phyloP scores from a whole-genome alignment of 2,888 invertebrate species.

The Calameuta filiformis region DNA sequence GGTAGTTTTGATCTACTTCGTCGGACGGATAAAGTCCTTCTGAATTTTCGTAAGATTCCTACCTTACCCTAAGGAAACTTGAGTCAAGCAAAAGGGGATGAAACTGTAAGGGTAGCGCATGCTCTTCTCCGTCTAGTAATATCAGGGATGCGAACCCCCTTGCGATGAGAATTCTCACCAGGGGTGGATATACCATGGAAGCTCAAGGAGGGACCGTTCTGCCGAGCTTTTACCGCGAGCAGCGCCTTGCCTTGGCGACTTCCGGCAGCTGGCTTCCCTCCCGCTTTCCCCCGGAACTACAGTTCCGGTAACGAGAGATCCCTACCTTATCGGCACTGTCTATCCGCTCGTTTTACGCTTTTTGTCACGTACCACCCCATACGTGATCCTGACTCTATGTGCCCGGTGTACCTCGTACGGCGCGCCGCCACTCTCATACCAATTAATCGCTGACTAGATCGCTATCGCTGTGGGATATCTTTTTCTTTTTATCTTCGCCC shows the following conservation, averaged over 20 bases:
- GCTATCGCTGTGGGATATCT: slow-evolving; percentile 52
- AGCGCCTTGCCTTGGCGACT: slow-evolving; percentile 56
- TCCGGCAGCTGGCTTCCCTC: slow-evolving; percentile 55
- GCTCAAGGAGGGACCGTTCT: slow-evolving; percentile 32
- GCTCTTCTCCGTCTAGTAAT: background rate
- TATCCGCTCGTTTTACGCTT: slow-evolving; percentile 47
- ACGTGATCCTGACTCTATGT: slow-evolving; percentile 36
- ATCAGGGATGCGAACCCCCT: slow-evolving; percentile 12
- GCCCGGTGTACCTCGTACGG: slow-evolving; percentile 31
- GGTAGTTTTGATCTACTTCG: background rate
- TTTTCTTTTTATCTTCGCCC: slow-evolving; percentile 19
- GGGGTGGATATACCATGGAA: slow-evolving; percentile 16
- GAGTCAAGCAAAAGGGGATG: background rate
- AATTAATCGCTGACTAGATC: slow-evolving; percentile 61
- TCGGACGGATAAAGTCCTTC: background rate
- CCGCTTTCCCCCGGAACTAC: slow-evolving; percentile 48
- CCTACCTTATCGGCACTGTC: slow-evolving; percentile 57
- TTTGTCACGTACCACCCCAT: slow-evolving; percentile 49
- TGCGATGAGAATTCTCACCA: slow-evolving; percentile 10
- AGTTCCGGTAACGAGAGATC: slow-evolving; percentile 45
- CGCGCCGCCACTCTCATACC: slow-evolving; percentile 57
- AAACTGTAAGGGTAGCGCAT: background rate
- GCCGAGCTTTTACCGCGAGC: slow-evolving; percentile 48
- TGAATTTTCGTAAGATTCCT: slow-evolving; percentile 28
- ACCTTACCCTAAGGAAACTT: slow-evolving; percentile 30